These are phyloP conservation scores for Druon quercuslanigerum DNA, from an alignment of 1,140 invertebrate species.

Conservation along the genomic window DNA sequence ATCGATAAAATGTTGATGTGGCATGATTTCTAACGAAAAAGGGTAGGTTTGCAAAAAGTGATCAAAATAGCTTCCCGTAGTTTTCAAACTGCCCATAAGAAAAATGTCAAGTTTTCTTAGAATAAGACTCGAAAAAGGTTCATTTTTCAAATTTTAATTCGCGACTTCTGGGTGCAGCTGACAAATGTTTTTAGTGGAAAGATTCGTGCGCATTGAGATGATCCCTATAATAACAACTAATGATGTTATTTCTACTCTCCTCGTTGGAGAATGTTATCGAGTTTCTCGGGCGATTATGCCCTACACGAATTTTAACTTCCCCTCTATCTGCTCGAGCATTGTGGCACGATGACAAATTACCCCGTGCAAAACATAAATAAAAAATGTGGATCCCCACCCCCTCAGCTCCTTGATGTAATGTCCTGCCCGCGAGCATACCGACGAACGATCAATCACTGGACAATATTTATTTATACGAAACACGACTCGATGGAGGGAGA, in stretches of 20 bases:
- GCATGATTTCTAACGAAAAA: too few species aligned
- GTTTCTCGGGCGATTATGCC: constrained; percentile 18
- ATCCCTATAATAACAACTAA: constrained; percentile 18
- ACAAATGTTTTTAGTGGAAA: constrained; percentile 25
- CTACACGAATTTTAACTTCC: constrained; percentile 28
- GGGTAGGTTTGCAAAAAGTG: too few species aligned
- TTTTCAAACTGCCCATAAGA: background rate
- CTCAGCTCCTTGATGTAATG: constrained; percentile 47
- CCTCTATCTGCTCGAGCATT: constrained; percentile 20
- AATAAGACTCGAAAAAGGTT: background rate
- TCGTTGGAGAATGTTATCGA: constrained; percentile 18
- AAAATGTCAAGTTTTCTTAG: background rate
- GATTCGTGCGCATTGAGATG: background rate
- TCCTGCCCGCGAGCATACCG: constrained; percentile 47
- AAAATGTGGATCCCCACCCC: background rate
- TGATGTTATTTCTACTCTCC: constrained; percentile 23
- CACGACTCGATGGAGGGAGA: constrained; percentile 9
- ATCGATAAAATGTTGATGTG: too few species aligned
- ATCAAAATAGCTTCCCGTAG: too few species aligned
- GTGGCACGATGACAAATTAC: constrained; percentile 61
- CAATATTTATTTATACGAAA: constrained; percentile 67
- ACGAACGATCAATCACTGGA: constrained; percentile 61
- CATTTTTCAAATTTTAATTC: constrained; percentile 3
- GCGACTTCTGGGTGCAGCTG: constrained; percentile 1
- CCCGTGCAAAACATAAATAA: constrained; percentile 34